Evolutionary conservation across 2,888 invertebrate species (phyloP).

Genomic region (Machimus atricapillus): DNA sequence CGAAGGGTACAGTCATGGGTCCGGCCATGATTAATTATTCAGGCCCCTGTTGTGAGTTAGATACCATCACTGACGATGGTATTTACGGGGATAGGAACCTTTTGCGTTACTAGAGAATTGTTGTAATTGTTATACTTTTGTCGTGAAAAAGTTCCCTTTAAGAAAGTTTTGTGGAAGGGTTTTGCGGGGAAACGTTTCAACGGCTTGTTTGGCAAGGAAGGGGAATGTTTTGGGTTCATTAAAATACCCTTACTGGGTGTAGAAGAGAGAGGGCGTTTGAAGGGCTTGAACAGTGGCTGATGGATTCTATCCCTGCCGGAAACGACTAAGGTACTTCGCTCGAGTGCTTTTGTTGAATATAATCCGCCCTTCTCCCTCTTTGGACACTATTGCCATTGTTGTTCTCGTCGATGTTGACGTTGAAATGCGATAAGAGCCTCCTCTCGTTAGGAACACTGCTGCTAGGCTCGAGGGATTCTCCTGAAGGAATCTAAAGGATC

Average conservation of each 20-base stretch:
- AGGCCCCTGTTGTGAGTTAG: neutral
- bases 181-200: neutral
- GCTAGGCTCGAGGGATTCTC: neutral
- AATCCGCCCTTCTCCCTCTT: neutral
- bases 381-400: neutral
- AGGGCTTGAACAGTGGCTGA: neutral
- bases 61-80: neutral
- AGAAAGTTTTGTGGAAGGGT: neutral
- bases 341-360: neutral
- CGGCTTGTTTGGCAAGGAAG: neutral
- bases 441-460: neutral
- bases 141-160: neutral
- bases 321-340: neutral
- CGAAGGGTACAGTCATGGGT: neutral
- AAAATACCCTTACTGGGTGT: neutral
- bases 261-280: neutral
- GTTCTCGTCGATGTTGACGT: neutral
- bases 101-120: neutral
- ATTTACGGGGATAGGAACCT: neutral
- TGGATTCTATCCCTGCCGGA: neutral
- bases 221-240: neutral
- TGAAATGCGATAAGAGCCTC: neutral
- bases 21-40: neutral
- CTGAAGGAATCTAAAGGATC: neutral
- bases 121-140: neutral